Conservation (phyloP, 2,113 vertebrate species). For the Myrmophylax atrothorax region DNA sequence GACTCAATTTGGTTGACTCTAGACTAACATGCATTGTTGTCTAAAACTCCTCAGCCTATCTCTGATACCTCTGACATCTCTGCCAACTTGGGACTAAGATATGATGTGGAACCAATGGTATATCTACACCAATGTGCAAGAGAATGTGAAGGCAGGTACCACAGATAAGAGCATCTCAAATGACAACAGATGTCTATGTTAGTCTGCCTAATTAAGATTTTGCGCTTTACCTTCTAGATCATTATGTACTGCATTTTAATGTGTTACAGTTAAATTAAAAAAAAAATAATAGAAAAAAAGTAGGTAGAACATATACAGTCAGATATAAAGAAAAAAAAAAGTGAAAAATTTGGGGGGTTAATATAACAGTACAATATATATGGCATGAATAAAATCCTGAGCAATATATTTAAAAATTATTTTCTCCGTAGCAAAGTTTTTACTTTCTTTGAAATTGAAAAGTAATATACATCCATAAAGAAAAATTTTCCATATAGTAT, state of each 20-base stretch:
- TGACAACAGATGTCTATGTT: neutral
- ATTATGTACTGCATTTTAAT: neutral
- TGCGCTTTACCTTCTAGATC: neutral
- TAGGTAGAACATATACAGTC: neutral
- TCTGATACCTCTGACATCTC: neutral
- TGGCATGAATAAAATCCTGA: neutral
- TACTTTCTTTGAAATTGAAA: neutral
- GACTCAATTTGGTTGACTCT: neutral
- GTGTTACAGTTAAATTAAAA: neutral
- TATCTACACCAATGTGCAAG: neutral
- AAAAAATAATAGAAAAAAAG: neutral
- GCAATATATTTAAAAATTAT: neutral
- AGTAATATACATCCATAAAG: neutral
- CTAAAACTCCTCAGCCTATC: neutral
- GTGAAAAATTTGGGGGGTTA: neutral
- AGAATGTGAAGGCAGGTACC: neutral
- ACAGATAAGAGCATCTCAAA: neutral
- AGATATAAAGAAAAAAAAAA: neutral
- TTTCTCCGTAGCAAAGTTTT: neutral
- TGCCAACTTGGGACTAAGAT: neutral
- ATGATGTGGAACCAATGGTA: neutral
- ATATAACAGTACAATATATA: neutral
- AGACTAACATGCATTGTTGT: fast-evolving
- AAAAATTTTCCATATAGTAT: neutral
- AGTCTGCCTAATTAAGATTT: neutral